Evolutionary conservation across 2,113 vertebrate species (phyloP), one percentile per base, ranked within the genome.

Genomic region (Thalassarche chlororhynchos): DNA sequence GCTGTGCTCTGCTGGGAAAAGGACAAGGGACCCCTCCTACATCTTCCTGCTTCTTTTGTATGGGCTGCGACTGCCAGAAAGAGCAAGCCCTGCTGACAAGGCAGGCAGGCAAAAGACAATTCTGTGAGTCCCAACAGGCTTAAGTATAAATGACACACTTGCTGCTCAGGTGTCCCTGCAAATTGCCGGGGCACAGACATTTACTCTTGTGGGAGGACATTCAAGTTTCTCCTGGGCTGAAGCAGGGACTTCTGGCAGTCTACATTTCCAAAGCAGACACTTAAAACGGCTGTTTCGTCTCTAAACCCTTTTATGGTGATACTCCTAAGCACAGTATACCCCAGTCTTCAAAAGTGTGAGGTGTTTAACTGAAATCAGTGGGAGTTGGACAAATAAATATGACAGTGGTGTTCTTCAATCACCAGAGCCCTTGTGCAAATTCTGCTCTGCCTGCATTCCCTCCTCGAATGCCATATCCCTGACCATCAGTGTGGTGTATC

Each of bases 81-180:
- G 90, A 91, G 57, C 65, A 61, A 72, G 65, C 44, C 61, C 52
- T 7, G 54, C 61, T 69, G 65, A 51, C 34, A n/a, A 29, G 64
- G 87, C 76, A 75, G 52, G 57, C 68, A 79, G 84, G 84, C 55
- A 84, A 95, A 89, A 91, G 61, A 54, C 49, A 1, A 2, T 31
- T 66, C 38, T 75, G 11, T 13, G 26, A 71, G 61, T 87, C 81
- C 70, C 70, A 44, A 57, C 36, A 65, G 78, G 61, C 84, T 72
- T 46, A 57, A 64, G 81, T 44, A 40, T 57, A 92, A 85, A 87
- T 23, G 70, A 70, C 4, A 9, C 70, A 90, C 97, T 84, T 88
- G 95, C 84, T 93, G 70, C 78, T 88, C 92, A 77, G 93, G 82
- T 91, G 78, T 85, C 71, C 70, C 62, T 85, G 71, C 44, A 79